These are phyloP conservation scores for Lycocorax pyrrhopterus DNA, from an alignment of 2,113 vertebrate genomes.

Conservation along the genomic window DNA sequence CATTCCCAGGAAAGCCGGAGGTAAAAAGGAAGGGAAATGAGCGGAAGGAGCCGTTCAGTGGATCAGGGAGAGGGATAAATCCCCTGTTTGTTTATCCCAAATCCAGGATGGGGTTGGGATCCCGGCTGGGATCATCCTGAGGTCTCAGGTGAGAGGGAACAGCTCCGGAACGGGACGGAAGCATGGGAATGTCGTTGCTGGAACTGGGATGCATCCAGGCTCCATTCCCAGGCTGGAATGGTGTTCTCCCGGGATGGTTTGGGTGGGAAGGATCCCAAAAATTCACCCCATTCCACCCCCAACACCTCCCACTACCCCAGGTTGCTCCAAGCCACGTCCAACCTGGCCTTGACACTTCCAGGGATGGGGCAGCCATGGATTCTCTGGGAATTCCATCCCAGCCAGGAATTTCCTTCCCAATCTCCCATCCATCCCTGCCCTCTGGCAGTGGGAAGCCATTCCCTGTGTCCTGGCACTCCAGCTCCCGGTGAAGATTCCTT, in stretches of 20 bases:
- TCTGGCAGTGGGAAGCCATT: neutral
- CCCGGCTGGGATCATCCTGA: neutral
- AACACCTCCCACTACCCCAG: neutral
- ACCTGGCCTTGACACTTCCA: neutral
- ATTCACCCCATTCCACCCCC: fast-evolving
- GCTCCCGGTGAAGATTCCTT: neutral
- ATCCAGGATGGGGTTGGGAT: neutral
- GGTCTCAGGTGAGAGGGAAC: neutral
- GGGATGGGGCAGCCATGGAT: neutral
- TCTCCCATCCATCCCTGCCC: neutral
- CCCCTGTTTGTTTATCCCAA: neutral
- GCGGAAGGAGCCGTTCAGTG: neutral
- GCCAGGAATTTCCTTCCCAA: neutral
- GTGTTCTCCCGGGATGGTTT: fast-evolving
- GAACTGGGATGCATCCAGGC: neutral
- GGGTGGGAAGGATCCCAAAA: neutral
- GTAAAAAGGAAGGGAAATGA: neutral
- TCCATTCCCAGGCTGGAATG: neutral
- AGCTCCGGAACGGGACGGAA: neutral
- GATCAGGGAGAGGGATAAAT: neutral
- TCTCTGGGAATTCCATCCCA: neutral
- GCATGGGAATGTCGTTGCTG: neutral
- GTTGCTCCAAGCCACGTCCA: fast-evolving
- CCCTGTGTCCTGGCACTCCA: neutral
- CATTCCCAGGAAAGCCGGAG: neutral